Evolutionary conservation across 1,140 invertebrate genomes (phyloP), one percentile per base, ranked within the genome.

Genomic region (Nephotettix cincticeps): DNA sequence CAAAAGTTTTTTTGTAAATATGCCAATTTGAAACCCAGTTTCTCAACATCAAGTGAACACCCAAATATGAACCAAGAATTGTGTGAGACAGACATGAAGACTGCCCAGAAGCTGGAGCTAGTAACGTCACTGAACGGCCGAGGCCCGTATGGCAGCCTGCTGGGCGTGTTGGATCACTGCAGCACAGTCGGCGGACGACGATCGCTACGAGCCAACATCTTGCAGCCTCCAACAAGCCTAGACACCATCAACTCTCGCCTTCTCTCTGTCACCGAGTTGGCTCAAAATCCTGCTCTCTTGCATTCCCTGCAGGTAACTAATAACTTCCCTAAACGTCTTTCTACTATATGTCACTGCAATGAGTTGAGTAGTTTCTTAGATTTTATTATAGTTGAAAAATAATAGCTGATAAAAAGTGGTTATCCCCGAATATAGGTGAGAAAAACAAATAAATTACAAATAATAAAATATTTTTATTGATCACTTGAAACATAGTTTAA

Each of bases 121-220:
- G 86, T 95, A 0, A 82, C 84, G 74, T 85, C 86, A 80, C 56
- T 83, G 75, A 84, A 76, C 81, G 81, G 3, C 68, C 78, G 28
- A 75, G 78, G 54, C 80, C 77, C 66, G 80, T 75, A 51, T 81
- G 32, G 80, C 32, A 88, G 83, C 75, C 81, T 98, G 0, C 88
- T 91, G 75, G 90, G 89, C 23, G 84, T 92, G 11, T 77, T 98
- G 17, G 91, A 96, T 76, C 84, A 88, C 61, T 96, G 93, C 58
- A 86, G 88, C 45, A 97, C 95, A 1, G 81, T 84, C 54, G 88
- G 91, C 45, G 96, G 96, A 2, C 83, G 87, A 29, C 81, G 93
- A 70, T 82, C 91, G 1, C 82, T 98, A 4, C 81, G 95, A 68
- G 89, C 92, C 0, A 88, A 88, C 27, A 89, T 97, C 70, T 81